These are phyloP conservation scores for Liasis olivaceus DNA, from an alignment of 2,797 vertebrate species.

Conservation along the genomic window DNA sequence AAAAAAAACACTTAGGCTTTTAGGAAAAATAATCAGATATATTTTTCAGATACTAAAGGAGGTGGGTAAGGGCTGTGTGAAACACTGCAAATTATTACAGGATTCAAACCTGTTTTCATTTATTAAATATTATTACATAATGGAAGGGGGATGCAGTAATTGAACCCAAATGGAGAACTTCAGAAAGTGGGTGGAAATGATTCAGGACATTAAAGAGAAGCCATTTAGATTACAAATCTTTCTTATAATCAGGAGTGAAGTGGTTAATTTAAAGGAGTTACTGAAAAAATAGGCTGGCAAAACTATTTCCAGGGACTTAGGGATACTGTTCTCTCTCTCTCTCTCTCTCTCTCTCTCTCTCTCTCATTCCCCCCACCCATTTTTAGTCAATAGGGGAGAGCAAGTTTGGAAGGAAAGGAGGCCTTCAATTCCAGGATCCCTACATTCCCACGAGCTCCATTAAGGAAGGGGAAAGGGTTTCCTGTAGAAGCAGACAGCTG, in stretches of 20 bases:
- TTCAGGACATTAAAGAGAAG: conserved; percentile 74
- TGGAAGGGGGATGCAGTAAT: conserved; percentile 72
- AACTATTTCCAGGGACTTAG: conserved; percentile 75
- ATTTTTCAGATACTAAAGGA: conserved; percentile 44
- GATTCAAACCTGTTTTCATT: conserved; percentile 77
- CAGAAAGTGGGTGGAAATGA: conserved; percentile 73
- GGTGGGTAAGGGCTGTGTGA: conserved; percentile 55
- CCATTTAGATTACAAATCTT: conserved; percentile 72
- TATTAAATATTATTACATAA: conserved; percentile 77
- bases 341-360: conserved; percentile 38
- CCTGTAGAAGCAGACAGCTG: conserved; percentile 87
- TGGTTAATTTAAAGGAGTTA: conserved; percentile 78
- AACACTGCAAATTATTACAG: conserved; percentile 73
- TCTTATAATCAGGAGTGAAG: conserved; percentile 76
- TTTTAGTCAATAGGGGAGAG: conserved; percentile 76
- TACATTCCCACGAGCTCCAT: conserved; percentile 90
- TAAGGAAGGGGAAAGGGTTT: conserved; percentile 89
- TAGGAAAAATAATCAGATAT: conserved; percentile 26
- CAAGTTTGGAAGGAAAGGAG: conserved; percentile 89
- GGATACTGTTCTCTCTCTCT: conserved; percentile 59
- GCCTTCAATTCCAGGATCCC: conserved; percentile 89
- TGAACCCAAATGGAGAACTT: conserved; percentile 76
- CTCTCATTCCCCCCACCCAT: not conserved
- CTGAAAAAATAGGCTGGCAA: conserved; percentile 74
- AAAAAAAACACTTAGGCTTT: conserved; percentile 14